Conservation (phyloP, 2,888 invertebrate species). For the Drosophila nigritarsus region DNA sequence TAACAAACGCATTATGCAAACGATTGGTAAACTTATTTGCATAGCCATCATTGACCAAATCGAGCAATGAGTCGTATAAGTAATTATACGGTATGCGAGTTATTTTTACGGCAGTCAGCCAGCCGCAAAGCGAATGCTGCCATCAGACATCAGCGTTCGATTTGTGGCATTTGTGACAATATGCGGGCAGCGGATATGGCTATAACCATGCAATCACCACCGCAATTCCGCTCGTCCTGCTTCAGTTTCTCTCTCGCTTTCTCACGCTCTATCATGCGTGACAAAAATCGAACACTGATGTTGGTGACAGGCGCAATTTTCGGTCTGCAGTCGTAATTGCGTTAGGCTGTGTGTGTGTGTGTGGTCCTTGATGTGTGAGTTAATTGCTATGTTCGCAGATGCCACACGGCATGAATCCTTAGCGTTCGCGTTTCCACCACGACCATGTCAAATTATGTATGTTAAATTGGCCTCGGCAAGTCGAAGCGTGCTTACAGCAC, state of each 20-base stretch:
- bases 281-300: constrained; percentile 70
- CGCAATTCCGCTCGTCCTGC: constrained; percentile 11
- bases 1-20: constrained; percentile 22
- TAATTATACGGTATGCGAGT: constrained; percentile 54
- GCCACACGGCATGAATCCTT: constrained; percentile 18
- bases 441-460: constrained; percentile 55
- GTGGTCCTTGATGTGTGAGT: constrained; percentile 23
- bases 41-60: constrained; percentile 28
- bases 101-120: constrained; percentile 30
- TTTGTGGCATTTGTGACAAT: constrained; percentile 66
- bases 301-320: constrained; percentile 64
- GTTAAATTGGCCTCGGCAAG: constrained; percentile 48
- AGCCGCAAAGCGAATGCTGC: constrained; percentile 33
- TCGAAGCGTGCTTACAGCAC: constrained; percentile 34
- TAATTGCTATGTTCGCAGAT: constrained; percentile 65
- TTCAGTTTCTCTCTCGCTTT: not conserved
- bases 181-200: constrained; percentile 25
- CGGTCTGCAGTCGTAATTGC: constrained; percentile 66
- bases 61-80: constrained; percentile 50
- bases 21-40: constrained; percentile 22
- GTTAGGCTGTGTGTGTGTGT: constrained; percentile 44
- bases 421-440: constrained; percentile 33
- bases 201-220: constrained; percentile 13
- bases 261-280: constrained; percentile 44
- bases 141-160: constrained; percentile 50